Percentiles rank a stretch among this genome's conserved stretches.
Conservation (phyloP, 1,140 invertebrate genomes). For the Bombus fervidus region DNA sequence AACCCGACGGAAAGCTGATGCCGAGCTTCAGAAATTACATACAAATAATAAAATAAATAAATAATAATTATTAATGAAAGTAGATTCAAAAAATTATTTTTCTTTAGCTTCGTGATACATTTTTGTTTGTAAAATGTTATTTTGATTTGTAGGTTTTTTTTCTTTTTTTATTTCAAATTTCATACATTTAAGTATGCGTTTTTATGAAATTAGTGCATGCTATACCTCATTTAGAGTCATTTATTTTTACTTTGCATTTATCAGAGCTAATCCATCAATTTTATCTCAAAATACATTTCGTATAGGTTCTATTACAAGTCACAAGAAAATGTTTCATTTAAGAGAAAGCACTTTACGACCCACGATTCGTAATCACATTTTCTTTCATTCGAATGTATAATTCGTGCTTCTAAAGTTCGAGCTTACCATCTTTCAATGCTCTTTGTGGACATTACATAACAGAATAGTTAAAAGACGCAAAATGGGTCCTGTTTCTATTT, state of each 20-base stretch:
- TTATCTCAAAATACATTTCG: too few species aligned
- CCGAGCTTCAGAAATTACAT: neutral
- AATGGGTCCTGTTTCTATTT: too few species aligned
- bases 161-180: neutral
- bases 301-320: neutral
- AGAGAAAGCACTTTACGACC: neutral
- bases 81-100: neutral
- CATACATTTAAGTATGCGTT: too few species aligned
- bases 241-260: too few species aligned
- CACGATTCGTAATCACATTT: too few species aligned
- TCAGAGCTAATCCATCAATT: neutral
- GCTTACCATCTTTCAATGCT: neutral
- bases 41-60: neutral
- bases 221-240: neutral
- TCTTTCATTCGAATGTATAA: neutral
- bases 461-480: too few species aligned
- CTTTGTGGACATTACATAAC: neutral
- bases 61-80: neutral
- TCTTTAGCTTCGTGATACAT: neutral
- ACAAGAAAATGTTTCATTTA: neutral
- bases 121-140: neutral
- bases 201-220: neutral
- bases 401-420: neutral
- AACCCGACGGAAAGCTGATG: neutral
- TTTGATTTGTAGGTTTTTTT: neutral